Base-by-base conservation (phyloP, 1,140 invertebrate genomes). In the Lasioglossum baleicum region DNA sequence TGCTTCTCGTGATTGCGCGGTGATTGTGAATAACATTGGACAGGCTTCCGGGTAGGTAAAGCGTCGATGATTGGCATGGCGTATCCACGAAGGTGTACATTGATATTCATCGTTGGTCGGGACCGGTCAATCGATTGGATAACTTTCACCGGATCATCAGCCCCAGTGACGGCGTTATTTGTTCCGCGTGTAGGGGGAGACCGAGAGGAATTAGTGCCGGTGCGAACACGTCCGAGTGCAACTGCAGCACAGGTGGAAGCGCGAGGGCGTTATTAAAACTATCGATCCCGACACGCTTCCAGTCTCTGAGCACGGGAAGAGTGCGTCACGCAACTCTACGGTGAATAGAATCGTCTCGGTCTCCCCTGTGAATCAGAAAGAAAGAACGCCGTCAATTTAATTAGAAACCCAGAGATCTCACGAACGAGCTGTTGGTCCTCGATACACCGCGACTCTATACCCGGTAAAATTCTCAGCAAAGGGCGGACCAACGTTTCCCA, bases 281-380 rank as follows among this genome's bases (percentile, higher is more conserved):
- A 67, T 71, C 22, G 74, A 58, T 68, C 10, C 17, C n/a, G 35
- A 58, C 22, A 44, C 22, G 20, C 31, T 77, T 51, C 20, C 42
- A 35, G 35, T 7, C n/a, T 48, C n/a, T 61, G 26, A 22, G 48
- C 0, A 31, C 26, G 48, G 20, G 15, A n/a, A 60, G 15, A 48
- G 40, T 26, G 40, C 10, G 26, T 15, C 3, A 22, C 31, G 15
- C 6, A 35, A 75, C 44, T 48, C 44, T 48, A 68, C 17, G 22
- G 8, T 42, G 7, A 44, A 68, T 26, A 60, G 7, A 75, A 61
- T 61, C 66, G 44, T 76, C 56, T 61, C 42, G 20, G 44, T 58
- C 8, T 48, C 48, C 35, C 26, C 35, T 22, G 56, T 58, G 61
- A 35, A 35, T 35, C 56, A 22, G 40, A 22, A 53, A 56, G 35